Base-by-base conservation (phyloP, 2,888 invertebrate genomes). In the Syrista parreyssii region DNA sequence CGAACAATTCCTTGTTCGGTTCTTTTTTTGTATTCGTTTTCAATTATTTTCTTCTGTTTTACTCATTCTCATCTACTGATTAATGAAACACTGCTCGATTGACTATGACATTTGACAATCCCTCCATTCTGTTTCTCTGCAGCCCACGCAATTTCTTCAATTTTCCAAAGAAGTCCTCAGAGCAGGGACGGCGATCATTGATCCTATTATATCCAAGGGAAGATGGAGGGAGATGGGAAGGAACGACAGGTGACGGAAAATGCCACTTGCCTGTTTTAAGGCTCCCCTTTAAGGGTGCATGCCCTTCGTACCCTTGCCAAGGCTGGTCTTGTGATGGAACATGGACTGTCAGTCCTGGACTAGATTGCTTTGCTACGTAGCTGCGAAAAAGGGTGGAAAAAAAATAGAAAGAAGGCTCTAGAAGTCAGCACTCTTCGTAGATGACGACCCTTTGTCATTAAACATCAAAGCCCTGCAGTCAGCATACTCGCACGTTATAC, bases 391-490 rank as follows among this genome's bases (percentile, higher is more conserved):
- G 36, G 74, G 35, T 74, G 74, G 71, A 23, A 31, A 32, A 74
- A 30, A 30, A 30, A 34, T 2, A 32, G 30, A 74, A 33, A 74
- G 35, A 1, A n/a, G 30, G 1, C 31, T 33, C 30, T 74, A 23
- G 74, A 33, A 30, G 32, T 32, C 30, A 34, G 74, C 74, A 23
- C 74, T 79, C 78, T 77, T 78, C 68, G 79, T 72, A 76, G 79
- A 78, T 72, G 75, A 73, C 73, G 79, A 80, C 75, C 77, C 78
- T 79, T 79, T 81, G 77, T 79, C 80, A 79, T 82, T 79, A 72
- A 75, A 84, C 84, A 82, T 83, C 83, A 82, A 84, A 84, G 83
- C 55, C 23, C 9, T 55, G 23, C 23, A 55, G 55, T 55, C 55
- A 23, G 55, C 55, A 23, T 23, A 55, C 15, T 55, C 55, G 9